Conservation (phyloP, 2,888 invertebrate genomes). For the Eugnorisma glareosa region DNA sequence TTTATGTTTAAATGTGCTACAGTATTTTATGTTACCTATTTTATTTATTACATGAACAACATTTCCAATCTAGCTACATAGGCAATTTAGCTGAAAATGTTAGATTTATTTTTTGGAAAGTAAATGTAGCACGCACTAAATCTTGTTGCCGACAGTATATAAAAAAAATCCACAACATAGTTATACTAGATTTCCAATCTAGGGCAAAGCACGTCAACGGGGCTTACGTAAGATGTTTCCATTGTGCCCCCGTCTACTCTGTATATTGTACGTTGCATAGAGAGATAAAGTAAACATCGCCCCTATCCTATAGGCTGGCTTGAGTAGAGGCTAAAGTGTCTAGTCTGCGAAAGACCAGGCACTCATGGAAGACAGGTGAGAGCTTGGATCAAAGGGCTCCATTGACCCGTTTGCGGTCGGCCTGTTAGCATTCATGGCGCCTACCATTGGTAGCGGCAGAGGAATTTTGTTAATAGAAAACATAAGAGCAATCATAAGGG, state of each 20-base stretch:
- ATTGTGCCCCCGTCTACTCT: conserved; percentile 39
- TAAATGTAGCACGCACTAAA: conserved; percentile 34
- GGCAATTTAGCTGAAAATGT: conserved; percentile 27
- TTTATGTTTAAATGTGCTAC: conserved; percentile 57
- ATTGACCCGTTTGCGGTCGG: conserved; percentile 85
- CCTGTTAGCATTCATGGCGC: conserved; percentile 75
- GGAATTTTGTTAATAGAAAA: conserved; percentile 1
- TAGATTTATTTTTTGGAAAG: conserved; percentile 33
- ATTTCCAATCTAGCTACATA: conserved; percentile 36
- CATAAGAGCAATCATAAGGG: not conserved
- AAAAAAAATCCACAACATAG: conserved; percentile 30
- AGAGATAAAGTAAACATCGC: conserved; percentile 79
- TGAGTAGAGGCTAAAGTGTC: conserved; percentile 80
- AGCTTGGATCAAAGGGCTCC: conserved; percentile 86
- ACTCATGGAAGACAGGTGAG: conserved; percentile 84
- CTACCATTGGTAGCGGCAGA: conserved; percentile 67
- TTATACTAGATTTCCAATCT: conserved; percentile 55
- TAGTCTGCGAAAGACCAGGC: conserved; percentile 85
- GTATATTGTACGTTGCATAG: conserved; percentile 65
- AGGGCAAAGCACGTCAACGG: conserved; percentile 55
- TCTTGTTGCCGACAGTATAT: conserved; percentile 31
- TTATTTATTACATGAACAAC: conserved; percentile 45
- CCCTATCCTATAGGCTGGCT: conserved; percentile 72
- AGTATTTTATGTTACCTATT: conserved; percentile 40
- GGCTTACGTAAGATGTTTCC: conserved; percentile 56